Evolutionary conservation across 2,797 vertebrate genomes (phyloP), one percentile per base, ranked within the genome.

Genomic region (Orestias chungarensis): DNA sequence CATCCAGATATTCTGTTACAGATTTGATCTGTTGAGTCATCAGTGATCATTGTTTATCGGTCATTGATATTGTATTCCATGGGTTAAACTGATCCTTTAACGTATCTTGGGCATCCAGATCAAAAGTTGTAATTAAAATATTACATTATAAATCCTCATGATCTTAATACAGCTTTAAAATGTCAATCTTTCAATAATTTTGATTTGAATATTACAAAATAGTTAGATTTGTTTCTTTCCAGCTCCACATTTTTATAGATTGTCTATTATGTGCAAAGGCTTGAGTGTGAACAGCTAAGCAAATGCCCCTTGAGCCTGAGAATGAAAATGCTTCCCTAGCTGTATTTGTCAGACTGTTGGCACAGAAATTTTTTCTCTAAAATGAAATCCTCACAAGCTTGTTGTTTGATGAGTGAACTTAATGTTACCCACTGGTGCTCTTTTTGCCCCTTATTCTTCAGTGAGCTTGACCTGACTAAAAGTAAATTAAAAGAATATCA

Each of bases 321-420:
- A 55, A 76, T 90, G 73, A 6, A 89, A 83, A 71, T 11, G 20
- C 61, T 47, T 61, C 71, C 64, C 31, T 14, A 6, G 55, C 52
- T 49, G 15, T 20, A 43, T 46, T 70, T 59, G 68, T 80, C 76
- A 59, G 29, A 66, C 33, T 74, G 80, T 83, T 72, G 65, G 64
- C 50, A 31, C 55, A 62, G 52, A 43, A 65, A 54, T 77, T 65
- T 71, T 66, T 40, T 17, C 43, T 70, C 49, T 31, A n/a, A 79
- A 74, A 80, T 74, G 14, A 73, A 73, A 80, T 68, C 62, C 23
- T 40, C 49, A 65, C n/a, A 61, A 54, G 47, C 66, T 68, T 67
- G 57, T 70, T 68, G 68, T 64, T 74, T 64, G 43, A 35, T 23
- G 6, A 54, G 52, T 57, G 52, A 64, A 67, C 59, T 66, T 31